phyloP scores from a whole-genome alignment of 2,113 vertebrate genomes.

The Cromileptes altivelis region DNA sequence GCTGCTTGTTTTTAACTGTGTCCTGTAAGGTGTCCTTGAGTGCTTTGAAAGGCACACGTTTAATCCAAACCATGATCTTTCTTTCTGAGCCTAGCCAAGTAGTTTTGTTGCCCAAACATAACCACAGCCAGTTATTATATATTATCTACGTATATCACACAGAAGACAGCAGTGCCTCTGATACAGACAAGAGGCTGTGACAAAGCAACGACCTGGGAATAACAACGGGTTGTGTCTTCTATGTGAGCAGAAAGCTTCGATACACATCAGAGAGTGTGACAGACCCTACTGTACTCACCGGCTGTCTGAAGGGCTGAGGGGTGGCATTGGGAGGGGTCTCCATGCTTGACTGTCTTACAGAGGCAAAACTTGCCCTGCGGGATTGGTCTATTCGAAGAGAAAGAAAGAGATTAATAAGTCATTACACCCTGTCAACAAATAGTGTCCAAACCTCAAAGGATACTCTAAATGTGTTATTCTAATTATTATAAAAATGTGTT shows the following conservation, averaged over 20 bases:
- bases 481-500: background rate
- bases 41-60: no score
- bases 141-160: no score
- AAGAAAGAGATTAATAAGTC: background rate
- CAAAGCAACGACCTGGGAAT: no score
- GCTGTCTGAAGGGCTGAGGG: slow-evolving; percentile 90
- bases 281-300: slow-evolving; percentile 85
- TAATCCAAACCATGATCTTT: no score
- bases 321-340: slow-evolving; percentile 91
- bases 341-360: slow-evolving; percentile 94
- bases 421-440: background rate
- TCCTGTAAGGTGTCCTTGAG: no score
- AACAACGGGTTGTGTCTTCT: background rate
- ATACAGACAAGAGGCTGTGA: no score
- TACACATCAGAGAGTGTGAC: background rate
- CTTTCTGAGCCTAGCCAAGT: no score
- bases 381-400: slow-evolving; percentile 85
- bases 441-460: background rate
- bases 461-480: background rate
- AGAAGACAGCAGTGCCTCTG: no score
- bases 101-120: no score
- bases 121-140: no score
- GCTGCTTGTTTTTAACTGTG: no score
- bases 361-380: slow-evolving; percentile 94
- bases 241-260: slow-evolving; percentile 5